Evolutionary conservation across 92 coral and sea anemone species (phyloP).

Genomic region (Palythoa grandis): DNA sequence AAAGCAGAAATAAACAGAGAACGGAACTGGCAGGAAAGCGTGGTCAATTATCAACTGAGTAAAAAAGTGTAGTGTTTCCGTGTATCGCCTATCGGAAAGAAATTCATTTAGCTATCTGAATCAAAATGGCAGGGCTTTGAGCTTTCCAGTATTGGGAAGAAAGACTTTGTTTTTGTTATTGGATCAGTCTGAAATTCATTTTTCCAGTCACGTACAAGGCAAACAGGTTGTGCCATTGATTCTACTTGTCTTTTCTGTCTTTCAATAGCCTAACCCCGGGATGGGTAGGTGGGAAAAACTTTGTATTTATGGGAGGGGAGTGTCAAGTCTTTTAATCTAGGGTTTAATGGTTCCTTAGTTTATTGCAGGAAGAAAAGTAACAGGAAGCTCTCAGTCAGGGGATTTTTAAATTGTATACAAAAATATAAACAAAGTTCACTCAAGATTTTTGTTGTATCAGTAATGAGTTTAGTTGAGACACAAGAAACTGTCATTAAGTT

Average conservation of each 20-base stretch:
- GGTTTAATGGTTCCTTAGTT: too few species aligned
- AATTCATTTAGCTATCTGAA: neutral
- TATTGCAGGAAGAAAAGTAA: too few species aligned
- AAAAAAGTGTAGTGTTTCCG: too few species aligned
- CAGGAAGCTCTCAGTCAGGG: too few species aligned
- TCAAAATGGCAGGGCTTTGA: neutral
- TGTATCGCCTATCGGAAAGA: too few species aligned
- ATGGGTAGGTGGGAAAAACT: neutral
- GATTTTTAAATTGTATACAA: too few species aligned
- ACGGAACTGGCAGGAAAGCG: slow-evolving; percentile 1
- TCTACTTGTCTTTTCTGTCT: neutral
- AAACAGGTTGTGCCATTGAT: neutral
- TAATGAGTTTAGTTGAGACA: too few species aligned
- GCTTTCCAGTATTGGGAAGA: neutral
- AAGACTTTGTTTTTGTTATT: neutral
- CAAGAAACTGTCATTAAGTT: too few species aligned
- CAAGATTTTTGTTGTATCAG: too few species aligned
- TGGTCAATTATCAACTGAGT: neutral
- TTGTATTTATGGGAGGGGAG: neutral
- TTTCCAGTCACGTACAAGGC: neutral
- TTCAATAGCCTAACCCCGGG: neutral
- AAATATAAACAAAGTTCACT: too few species aligned
- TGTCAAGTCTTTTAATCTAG: neutral
- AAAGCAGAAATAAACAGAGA: slow-evolving; percentile 37
- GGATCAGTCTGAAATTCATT: neutral